Conservation (phyloP, 2,888 invertebrate species). For the Lucinisca nassula region DNA sequence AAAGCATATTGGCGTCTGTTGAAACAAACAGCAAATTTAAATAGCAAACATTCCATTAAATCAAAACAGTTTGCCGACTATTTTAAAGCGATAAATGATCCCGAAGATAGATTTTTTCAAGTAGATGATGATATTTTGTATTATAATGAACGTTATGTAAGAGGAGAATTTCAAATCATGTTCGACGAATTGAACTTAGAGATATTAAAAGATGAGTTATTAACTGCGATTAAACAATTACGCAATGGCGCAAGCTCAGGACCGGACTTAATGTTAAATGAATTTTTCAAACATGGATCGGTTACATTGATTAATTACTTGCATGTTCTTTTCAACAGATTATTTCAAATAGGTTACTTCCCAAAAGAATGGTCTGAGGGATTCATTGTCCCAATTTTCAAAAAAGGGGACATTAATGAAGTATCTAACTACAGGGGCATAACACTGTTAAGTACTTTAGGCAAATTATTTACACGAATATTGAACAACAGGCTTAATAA, state of each 20-base stretch:
- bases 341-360: constrained; percentile 3
- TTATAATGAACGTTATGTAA: not conserved
- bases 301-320: not conserved
- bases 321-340: not conserved
- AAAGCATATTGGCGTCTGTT: constrained; percentile 13
- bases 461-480: constrained; percentile 15
- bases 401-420: constrained; percentile 22
- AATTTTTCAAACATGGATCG: constrained; percentile 29
- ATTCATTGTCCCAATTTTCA: constrained; percentile 17
- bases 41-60: too few species aligned
- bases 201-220: not conserved
- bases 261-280: constrained; percentile 17
- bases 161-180: constrained; percentile 2
- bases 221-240: constrained; percentile 10
- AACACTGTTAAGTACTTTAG: constrained; percentile 27
- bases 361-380: constrained; percentile 23
- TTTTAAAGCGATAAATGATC: not conserved
- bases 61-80: not conserved
- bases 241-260: not conserved
- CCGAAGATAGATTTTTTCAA: not conserved
- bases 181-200: not conserved
- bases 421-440: constrained; percentile 36
- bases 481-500: not conserved
- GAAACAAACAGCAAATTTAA: not conserved
- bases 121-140: not conserved